These are phyloP conservation scores for Phenacoccus solenopsis DNA, from an alignment of 1,140 invertebrate species.

Conservation along the genomic window DNA sequence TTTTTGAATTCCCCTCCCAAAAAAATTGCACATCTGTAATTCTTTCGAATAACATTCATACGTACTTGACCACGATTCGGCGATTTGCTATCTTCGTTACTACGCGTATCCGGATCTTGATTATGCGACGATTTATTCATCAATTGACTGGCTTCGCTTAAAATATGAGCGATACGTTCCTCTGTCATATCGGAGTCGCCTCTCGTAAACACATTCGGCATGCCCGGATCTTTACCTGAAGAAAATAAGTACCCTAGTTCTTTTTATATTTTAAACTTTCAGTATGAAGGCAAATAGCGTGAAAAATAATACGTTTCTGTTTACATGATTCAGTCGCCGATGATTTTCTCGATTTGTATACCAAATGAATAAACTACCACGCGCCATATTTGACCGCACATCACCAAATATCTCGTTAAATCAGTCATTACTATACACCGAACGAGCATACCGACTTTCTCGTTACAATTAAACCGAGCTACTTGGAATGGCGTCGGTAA, in stretches of 20 bases:
- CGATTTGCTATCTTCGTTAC: slow-evolving; percentile 69
- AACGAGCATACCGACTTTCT: too few relatives aligned
- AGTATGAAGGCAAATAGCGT: background rate
- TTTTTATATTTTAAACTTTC: slow-evolving; percentile 21
- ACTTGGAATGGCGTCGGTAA: too few relatives aligned
- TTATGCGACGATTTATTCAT: slow-evolving; percentile 39
- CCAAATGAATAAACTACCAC: too few relatives aligned
- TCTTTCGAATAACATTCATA: background rate
- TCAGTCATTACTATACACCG: too few relatives aligned
- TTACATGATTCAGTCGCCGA: slow-evolving; percentile 3
- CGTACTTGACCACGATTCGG: slow-evolving; percentile 38
- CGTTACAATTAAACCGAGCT: too few relatives aligned
- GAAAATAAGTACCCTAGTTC: slow-evolving; percentile 21
- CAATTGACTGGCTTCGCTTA: slow-evolving; percentile 75
- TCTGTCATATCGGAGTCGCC: slow-evolving; percentile 68
- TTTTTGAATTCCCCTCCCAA: too few relatives aligned
- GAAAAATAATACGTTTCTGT: background rate
- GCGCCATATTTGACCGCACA: too few relatives aligned
- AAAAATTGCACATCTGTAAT: background rate
- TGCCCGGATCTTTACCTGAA: slow-evolving; percentile 65
- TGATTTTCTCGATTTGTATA: too few relatives aligned
- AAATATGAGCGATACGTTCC: slow-evolving; percentile 84
- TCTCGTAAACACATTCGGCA: slow-evolving; percentile 51
- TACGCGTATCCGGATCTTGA: slow-evolving; percentile 40
- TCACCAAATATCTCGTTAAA: too few relatives aligned